Evolutionary conservation across 2,888 invertebrate species (phyloP), one percentile per base, ranked within the genome.

Genomic region (Salpingus planirostris): DNA sequence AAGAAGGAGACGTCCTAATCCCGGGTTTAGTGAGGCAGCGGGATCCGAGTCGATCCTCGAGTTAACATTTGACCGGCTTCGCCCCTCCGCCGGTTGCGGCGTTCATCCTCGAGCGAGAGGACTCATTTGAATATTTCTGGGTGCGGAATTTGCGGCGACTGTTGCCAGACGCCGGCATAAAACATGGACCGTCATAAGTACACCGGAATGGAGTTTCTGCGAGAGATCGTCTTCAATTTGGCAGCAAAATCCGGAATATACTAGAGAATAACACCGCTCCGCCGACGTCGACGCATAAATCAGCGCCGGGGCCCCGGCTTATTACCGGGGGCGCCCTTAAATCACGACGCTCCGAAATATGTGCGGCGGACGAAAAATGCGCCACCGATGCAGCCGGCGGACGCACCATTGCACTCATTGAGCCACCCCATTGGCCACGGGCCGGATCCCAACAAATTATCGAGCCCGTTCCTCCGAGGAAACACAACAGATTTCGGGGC

Each of bases 191-290:
- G 59, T 59, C 59, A 60, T 60, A 62, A 62, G 60, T 60, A 59
- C 55, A 54, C 54, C 54, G 56, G 56, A 60, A 60, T 55, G 49
- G 55, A 59, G 57, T 60, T 60, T 62, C 60, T 59, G 57, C 57
- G 54, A 59, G 60, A 59, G 60, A 62, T 64, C 60, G 60, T 62
- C 63, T 62, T 59, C 62, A 62, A 64, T 64, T 64, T 62, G 63
- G 62, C 61, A 60, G 58, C 60, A 59, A 60, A 62, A 60, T 60
- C 60, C 59, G 54, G 54, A 54, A 53, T 51, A 54, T 54, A 48
- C 52, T 50, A 47, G 50, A 48, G 52, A 59, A 54, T 52, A 54
- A 49, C 50, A 52, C 48, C 46, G 49, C 50, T 43, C 42, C 37
- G 49, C 36, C 43, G 47, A 46, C 46, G 38, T 39, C 40, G 39